Conservation (phyloP, 2,888 invertebrate species). For the Cheiracanthium punctorium region DNA sequence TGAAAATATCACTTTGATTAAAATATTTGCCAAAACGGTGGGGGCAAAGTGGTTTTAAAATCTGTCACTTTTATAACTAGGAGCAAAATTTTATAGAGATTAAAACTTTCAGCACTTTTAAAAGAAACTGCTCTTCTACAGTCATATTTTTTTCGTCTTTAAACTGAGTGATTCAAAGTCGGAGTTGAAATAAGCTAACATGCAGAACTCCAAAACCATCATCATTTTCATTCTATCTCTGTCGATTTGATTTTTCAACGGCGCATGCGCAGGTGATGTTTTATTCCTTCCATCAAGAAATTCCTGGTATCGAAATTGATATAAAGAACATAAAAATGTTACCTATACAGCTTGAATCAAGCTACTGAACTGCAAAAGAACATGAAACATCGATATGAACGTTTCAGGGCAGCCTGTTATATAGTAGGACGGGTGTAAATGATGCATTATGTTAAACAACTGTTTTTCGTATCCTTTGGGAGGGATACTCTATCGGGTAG, state of each 20-base stretch:
- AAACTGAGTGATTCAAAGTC: too few relatives aligned
- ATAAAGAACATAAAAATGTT: slow-evolving; percentile 35
- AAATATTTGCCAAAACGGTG: too few relatives aligned
- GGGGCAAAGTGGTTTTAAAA: too few relatives aligned
- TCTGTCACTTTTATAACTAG: too few relatives aligned
- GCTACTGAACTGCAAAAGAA: slow-evolving; percentile 37
- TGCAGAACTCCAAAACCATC: neutral
- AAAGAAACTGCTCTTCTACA: too few relatives aligned
- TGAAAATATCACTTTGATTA: too few relatives aligned
- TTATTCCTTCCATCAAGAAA: neutral
- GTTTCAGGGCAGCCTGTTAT: slow-evolving; percentile 20
- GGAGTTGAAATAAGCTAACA: too few relatives aligned
- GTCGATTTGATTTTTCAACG: neutral
- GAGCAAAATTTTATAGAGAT: too few relatives aligned
- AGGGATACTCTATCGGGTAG: slow-evolving; percentile 34
- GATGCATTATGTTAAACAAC: slow-evolving; percentile 69
- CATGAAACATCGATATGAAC: slow-evolving; percentile 32
- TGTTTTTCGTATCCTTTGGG: slow-evolving; percentile 53
- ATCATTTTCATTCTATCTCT: neutral
- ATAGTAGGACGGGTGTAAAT: slow-evolving; percentile 52
- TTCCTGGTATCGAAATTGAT: slow-evolving; percentile 5
- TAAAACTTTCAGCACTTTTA: too few relatives aligned
- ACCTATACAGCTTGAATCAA: slow-evolving; percentile 17
- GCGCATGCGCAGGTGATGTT: neutral
- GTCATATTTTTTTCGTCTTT: too few relatives aligned